These are phyloP conservation scores for Apoderus coryli DNA, from an alignment of 2,888 invertebrate species.

Conservation along the genomic window DNA sequence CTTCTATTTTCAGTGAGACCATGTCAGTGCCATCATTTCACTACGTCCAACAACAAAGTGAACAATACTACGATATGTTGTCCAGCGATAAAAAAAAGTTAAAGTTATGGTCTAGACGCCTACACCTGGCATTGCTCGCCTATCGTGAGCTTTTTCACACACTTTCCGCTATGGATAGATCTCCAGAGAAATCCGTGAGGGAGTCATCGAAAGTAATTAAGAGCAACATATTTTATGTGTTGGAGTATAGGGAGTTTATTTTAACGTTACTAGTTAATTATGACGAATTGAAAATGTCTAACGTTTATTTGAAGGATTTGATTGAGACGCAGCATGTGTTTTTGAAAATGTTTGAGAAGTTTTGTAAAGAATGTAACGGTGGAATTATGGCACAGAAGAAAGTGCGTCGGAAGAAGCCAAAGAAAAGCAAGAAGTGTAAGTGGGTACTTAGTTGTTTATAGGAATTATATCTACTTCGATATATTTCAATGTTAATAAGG, in stretches of 20 bases:
- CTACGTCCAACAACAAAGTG: slow-evolving; percentile 86
- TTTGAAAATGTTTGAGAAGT: slow-evolving; percentile 74
- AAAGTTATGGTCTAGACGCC: slow-evolving; percentile 67
- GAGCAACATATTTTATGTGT: slow-evolving; percentile 82
- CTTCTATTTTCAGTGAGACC: slow-evolving; percentile 71
- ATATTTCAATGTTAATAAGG: too few species aligned
- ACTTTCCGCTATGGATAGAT: slow-evolving; percentile 67
- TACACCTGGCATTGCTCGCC: slow-evolving; percentile 72
- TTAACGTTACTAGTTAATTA: slow-evolving; percentile 65
- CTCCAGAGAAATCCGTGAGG: slow-evolving; percentile 50
- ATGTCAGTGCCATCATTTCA: slow-evolving; percentile 85
- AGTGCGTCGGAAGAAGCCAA: slow-evolving; percentile 35
- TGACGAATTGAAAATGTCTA: slow-evolving; percentile 75
- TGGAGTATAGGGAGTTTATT: slow-evolving; percentile 87
- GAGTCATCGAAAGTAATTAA: slow-evolving; percentile 77
- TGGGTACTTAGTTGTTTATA: too few species aligned
- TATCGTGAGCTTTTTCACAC: slow-evolving; percentile 75
- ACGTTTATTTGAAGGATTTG: slow-evolving; percentile 70
- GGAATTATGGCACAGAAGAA: slow-evolving; percentile 59
- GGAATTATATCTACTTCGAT: too few species aligned
- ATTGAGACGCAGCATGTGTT: slow-evolving; percentile 83
- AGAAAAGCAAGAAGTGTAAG: slow-evolving; percentile 32
- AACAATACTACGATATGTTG: slow-evolving; percentile 72
- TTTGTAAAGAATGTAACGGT: slow-evolving; percentile 44
- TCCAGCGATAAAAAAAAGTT: slow-evolving; percentile 77